Conservation (phyloP, 2,113 vertebrate genomes). For the Oryctolagus cuniculus region DNA sequence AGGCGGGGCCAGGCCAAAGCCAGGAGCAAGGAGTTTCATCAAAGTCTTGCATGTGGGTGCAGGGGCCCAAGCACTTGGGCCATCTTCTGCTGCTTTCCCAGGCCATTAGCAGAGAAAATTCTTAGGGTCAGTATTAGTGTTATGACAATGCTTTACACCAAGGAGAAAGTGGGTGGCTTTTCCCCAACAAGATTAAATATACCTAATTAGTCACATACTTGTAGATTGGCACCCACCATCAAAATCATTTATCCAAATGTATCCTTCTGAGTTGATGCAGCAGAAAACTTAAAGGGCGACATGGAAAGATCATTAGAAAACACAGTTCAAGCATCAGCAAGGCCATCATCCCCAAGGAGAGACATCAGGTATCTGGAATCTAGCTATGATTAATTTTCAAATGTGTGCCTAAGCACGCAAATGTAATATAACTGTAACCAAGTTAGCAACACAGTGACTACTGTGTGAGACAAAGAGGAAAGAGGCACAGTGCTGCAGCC, state of each 20-base stretch:
- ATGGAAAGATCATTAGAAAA: slow-evolving; percentile 67
- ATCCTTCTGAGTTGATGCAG: slow-evolving; percentile 81
- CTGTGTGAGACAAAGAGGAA: slow-evolving; percentile 13
- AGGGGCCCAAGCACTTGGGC: too few species aligned
- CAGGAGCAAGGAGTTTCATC: too few species aligned
- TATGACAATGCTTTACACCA: slow-evolving; percentile 78
- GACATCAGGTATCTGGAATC: slow-evolving; percentile 27
- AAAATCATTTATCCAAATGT: slow-evolving; percentile 69
- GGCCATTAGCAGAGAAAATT: background rate
- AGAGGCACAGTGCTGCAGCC: slow-evolving; percentile 51
- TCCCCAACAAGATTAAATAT: slow-evolving; percentile 74
- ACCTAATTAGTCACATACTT: slow-evolving; percentile 73
- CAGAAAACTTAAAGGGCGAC: slow-evolving; percentile 69
- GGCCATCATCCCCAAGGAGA: slow-evolving; percentile 63
- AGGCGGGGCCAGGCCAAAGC: too few species aligned
- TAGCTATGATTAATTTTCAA: slow-evolving; percentile 59
- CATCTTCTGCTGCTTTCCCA: too few species aligned
- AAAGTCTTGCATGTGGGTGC: too few species aligned
- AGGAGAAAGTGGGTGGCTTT: slow-evolving; percentile 79
- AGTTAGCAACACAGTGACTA: slow-evolving; percentile 62
- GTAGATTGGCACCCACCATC: slow-evolving; percentile 72
- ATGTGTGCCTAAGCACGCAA: slow-evolving; percentile 79
- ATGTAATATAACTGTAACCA: slow-evolving; percentile 56
- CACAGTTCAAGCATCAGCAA: slow-evolving; percentile 75
- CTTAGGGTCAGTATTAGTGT: slow-evolving; percentile 67